Conservation (phyloP, 2,797 vertebrate species). For the Synanceia verrucosa region DNA sequence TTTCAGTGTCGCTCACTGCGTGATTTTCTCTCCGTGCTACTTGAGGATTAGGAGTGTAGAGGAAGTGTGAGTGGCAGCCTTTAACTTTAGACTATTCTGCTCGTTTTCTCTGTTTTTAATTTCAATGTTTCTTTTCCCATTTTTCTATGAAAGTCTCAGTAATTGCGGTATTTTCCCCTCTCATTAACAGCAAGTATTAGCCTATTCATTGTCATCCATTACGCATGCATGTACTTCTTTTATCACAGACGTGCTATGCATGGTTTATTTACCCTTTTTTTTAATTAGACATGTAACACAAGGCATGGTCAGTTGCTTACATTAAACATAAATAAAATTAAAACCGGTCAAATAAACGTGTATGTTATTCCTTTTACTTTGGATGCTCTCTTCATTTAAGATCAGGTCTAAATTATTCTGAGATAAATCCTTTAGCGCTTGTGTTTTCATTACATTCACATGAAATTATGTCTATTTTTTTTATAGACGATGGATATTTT, state of each 20-base stretch:
- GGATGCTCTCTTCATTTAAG: background rate
- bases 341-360: background rate
- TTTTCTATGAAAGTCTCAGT: background rate
- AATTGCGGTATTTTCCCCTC: background rate
- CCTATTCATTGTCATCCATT: background rate
- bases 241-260: too few species aligned
- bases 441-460: background rate
- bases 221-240: background rate
- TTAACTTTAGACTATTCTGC: constrained; percentile 29
- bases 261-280: background rate
- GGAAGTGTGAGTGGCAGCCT: constrained; percentile 28
- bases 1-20: constrained; percentile 10
- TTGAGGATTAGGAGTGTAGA: constrained; percentile 10
- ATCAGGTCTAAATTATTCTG: background rate
- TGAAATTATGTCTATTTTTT: background rate
- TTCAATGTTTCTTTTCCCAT: background rate
- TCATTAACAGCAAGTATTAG: background rate
- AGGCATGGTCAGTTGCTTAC: background rate
- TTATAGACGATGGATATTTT: background rate
- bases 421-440: background rate
- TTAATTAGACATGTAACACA: background rate
- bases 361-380: background rate
- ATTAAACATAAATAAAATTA: constrained; percentile 3
- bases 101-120: background rate
- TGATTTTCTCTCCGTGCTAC: background rate